Conservation (phyloP, 2,113 vertebrate genomes). For the Forbesichthys papilliferus region DNA sequence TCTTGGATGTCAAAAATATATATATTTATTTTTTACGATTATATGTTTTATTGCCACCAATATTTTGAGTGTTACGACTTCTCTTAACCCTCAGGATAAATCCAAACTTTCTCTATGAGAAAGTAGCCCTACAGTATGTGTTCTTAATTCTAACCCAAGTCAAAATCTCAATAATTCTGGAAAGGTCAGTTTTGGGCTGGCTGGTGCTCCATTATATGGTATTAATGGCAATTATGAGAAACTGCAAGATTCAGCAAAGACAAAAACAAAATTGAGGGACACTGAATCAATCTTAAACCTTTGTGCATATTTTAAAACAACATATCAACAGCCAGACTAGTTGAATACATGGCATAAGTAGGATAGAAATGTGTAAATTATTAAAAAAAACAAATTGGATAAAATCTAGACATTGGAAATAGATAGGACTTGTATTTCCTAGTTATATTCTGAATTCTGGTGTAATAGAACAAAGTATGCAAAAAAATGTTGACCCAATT, state of each 20-base stretch:
- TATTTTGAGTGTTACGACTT: slow-evolving; percentile 19
- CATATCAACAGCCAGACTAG: background rate
- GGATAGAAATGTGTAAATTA: background rate
- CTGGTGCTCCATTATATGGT: background rate
- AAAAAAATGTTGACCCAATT: background rate
- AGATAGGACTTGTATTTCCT: background rate
- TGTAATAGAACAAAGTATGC: background rate
- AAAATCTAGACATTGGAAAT: background rate
- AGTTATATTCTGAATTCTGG: background rate
- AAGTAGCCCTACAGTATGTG: background rate
- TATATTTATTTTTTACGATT: slow-evolving; percentile 7
- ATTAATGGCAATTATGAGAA: slow-evolving; percentile 12
- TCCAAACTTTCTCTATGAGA: background rate
- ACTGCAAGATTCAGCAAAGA: slow-evolving; percentile 11
- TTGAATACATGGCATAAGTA: slow-evolving; percentile 6
- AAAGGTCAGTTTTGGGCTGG: no score
- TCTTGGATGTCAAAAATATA: background rate
- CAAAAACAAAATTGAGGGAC: slow-evolving; percentile 25
- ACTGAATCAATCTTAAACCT: slow-evolving; percentile 12
- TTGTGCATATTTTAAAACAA: slow-evolving; percentile 12
- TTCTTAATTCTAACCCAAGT: slow-evolving; percentile 10
- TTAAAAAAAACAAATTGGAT: background rate
- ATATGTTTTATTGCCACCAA: slow-evolving; percentile 3
- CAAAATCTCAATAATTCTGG: background rate
- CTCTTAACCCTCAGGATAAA: background rate